These are phyloP conservation scores for Megaceryle torquata DNA, from an alignment of 2,113 vertebrate species.

Conservation along the genomic window DNA sequence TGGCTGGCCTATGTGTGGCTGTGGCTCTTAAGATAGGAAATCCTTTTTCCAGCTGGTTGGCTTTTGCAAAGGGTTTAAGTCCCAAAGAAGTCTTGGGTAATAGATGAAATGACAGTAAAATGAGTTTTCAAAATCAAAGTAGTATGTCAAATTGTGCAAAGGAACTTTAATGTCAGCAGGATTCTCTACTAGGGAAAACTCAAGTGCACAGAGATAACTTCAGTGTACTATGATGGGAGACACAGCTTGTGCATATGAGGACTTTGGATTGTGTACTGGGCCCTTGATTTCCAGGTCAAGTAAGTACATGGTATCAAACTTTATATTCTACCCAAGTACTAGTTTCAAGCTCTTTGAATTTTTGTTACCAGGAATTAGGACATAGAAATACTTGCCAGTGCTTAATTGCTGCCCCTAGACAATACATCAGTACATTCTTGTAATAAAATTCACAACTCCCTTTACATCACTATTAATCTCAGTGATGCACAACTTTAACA, in stretches of 20 bases:
- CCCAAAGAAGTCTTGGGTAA: constrained; percentile 7
- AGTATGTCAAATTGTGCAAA: constrained; percentile 24
- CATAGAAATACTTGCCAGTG: constrained; percentile 9
- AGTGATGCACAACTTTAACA: constrained; percentile 39
- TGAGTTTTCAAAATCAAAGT: constrained; percentile 30
- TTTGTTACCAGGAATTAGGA: constrained; percentile 26
- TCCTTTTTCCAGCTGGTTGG: constrained; percentile 11
- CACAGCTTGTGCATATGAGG: not conserved
- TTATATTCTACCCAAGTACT: not conserved
- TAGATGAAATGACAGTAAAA: constrained; percentile 42
- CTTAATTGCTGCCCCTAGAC: constrained; percentile 6
- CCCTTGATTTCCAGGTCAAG: not conserved
- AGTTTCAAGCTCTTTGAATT: not conserved
- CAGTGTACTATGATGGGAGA: not conserved
- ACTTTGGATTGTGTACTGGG: not conserved
- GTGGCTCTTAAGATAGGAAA: constrained; percentile 2
- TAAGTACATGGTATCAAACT: not conserved
- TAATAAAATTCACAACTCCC: constrained; percentile 44
- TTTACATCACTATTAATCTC: constrained; percentile 16
- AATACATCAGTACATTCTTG: not conserved
- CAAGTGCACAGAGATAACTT: not conserved
- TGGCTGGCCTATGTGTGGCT: not conserved
- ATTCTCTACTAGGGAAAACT: not conserved
- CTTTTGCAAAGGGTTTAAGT: constrained; percentile 25
- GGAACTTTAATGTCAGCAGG: constrained; percentile 15